A percentile compares a stretch with the other conserved stretches of the same genome.
These are phyloP conservation scores for Leistus spinibarbis DNA, from an alignment of 2,888 invertebrate species.

Conservation along the genomic window DNA sequence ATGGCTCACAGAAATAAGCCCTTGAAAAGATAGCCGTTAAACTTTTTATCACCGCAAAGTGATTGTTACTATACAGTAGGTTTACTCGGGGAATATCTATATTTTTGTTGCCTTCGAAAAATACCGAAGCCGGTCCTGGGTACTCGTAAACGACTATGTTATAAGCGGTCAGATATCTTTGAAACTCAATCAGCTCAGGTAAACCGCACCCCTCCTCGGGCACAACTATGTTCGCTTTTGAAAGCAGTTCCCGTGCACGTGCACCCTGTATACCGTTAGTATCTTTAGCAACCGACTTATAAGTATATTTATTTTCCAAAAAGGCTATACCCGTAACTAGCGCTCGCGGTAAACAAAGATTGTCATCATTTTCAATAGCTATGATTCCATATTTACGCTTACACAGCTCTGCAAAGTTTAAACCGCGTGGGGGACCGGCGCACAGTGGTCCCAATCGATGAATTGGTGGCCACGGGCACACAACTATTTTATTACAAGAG, in stretches of 20 bases:
- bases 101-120: slow-evolving; percentile 7
- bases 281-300: slow-evolving; percentile 18
- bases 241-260: not conserved
- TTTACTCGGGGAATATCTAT: slow-evolving; percentile 38
- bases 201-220: slow-evolving; percentile 20
- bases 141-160: slow-evolving; percentile 38
- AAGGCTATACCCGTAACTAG: slow-evolving; percentile 38
- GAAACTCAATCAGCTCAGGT: slow-evolving; percentile 30
- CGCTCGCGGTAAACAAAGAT: too few relatives aligned
- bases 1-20: slow-evolving; percentile 44
- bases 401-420: slow-evolving; percentile 39
- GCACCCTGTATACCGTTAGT: not conserved
- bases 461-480: too few relatives aligned
- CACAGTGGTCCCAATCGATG: too few relatives aligned
- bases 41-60: slow-evolving; percentile 25
- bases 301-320: slow-evolving; percentile 28
- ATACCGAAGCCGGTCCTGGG: slow-evolving; percentile 9
- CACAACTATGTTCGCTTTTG: not conserved
- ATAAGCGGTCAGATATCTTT: slow-evolving; percentile 12
- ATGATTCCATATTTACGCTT: slow-evolving; percentile 20
- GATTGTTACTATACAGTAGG: slow-evolving; percentile 42
- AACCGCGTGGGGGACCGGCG: too few relatives aligned
- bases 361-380: slow-evolving; percentile 42
- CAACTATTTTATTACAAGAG: too few relatives aligned
- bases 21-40: slow-evolving; percentile 44